These are phyloP conservation scores for Bagarius yarrelli DNA, from an alignment of 2,113 vertebrate species.

Conservation along the genomic window DNA sequence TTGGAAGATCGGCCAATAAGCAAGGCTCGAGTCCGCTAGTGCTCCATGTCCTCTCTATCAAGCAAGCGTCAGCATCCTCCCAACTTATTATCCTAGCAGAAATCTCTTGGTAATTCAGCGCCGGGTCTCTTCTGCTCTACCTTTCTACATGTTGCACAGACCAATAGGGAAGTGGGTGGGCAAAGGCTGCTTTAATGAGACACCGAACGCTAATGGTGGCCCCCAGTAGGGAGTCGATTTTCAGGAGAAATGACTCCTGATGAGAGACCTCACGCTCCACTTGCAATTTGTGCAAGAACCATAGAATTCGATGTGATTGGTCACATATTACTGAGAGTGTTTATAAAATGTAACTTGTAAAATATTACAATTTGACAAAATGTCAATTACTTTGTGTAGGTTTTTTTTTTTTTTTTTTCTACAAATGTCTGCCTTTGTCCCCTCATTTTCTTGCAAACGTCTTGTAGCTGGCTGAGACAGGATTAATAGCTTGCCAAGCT, in stretches of 20 bases:
- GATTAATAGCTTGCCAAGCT: conserved; percentile 43
- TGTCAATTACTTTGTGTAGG: background rate
- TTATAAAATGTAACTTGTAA: background rate
- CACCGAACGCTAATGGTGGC: conserved; percentile 68
- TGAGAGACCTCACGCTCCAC: background rate
- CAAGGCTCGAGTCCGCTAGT: conserved; percentile 41
- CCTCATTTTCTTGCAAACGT: background rate
- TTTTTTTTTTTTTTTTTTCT: background rate
- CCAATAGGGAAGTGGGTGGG: conserved; percentile 20
- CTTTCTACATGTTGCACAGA: conserved; percentile 5
- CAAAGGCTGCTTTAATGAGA: conserved; percentile 73
- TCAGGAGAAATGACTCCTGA: background rate
- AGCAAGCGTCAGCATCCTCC: conserved; percentile 2
- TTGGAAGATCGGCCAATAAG: conserved; percentile 69
- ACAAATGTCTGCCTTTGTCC: background rate
- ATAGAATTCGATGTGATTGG: background rate
- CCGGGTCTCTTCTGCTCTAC: background rate
- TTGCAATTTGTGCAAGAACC: background rate
- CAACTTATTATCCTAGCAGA: conserved; percentile 1
- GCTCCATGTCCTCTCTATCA: background rate
- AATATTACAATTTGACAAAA: background rate
- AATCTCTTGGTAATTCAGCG: conserved; percentile 9
- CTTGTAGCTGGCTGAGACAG: conserved; percentile 27
- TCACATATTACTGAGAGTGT: background rate
- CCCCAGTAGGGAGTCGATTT: conserved; percentile 52